Conservation (phyloP, 1,140 invertebrate species). For the Melipona quadrifasciata region DNA sequence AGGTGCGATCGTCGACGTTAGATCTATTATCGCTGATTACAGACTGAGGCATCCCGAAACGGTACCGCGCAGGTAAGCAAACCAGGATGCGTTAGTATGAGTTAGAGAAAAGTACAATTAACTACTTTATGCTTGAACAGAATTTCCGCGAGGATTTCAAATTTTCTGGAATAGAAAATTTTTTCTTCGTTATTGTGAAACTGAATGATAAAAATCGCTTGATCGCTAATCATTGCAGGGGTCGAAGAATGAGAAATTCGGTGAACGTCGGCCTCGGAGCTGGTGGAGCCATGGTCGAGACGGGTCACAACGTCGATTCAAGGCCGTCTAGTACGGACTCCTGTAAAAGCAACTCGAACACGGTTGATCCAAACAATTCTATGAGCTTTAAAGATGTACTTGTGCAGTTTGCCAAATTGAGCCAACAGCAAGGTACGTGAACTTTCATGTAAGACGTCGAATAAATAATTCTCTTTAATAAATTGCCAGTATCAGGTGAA, state of each 20-base stretch:
- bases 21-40: slow-evolving; percentile 92
- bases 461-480: not conserved
- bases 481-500: not conserved
- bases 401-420: slow-evolving; percentile 88
- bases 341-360: slow-evolving; percentile 79
- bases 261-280: slow-evolving; percentile 77
- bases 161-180: not conserved
- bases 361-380: slow-evolving; percentile 73
- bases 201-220: too few species aligned
- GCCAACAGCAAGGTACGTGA: slow-evolving; percentile 80
- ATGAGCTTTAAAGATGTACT: slow-evolving; percentile 89
- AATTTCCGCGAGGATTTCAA: not conserved
- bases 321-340: slow-evolving; percentile 82
- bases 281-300: slow-evolving; percentile 79
- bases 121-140: too few species aligned
- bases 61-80: slow-evolving; percentile 83
- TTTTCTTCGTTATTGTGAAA: slow-evolving; percentile 5
- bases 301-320: slow-evolving; percentile 75
- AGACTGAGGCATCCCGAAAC: slow-evolving; percentile 87
- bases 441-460: too few species aligned
- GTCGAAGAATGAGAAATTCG: slow-evolving; percentile 79
- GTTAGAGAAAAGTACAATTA: too few species aligned
- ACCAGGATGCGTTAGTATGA: too few species aligned
- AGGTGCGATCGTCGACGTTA: slow-evolving; percentile 89
- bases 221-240: slow-evolving; percentile 56